Evolutionary conservation across 2,888 invertebrate genomes (phyloP), one percentile per base, ranked within the genome.

Genomic region (Melieria omissa): DNA sequence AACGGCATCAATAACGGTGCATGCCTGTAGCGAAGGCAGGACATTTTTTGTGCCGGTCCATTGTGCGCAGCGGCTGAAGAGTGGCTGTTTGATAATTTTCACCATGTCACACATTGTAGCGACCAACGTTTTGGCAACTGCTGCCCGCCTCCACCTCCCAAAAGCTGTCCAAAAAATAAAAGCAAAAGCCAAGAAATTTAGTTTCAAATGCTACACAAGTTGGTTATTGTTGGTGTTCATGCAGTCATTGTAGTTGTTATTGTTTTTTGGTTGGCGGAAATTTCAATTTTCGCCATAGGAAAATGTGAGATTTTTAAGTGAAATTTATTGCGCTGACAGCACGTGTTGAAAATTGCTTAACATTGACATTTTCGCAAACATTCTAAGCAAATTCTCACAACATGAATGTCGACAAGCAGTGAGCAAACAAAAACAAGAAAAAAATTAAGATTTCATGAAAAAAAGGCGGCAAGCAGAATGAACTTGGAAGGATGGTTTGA

Each of bases 291-390:
- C 14, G 7, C 12, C 14, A 52, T 12, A 52, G 52, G 52, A 52
- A 52, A 52, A n/a, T n/a, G 14, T 12, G 14, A 69, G 63, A 69
- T 63, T 81, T 80, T 78, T 80, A 81, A 83, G 82, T 78, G 77
- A 81, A 83, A 85, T 85, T 85, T 84, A 85, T 85, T 75, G 75
- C 78, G 75, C 75, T 75, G 82, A 80, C 83, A 82, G 81, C 85
- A 86, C 84, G 85, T 86, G 86, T 81, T 83, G 78, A 80, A 84
- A 84, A 83, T 83, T 79, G 82, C 81, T 80, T 74, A 78, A 79
- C 76, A 76, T 76, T 72, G 71, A 76, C 77, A 78, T 77, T 79
- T 78, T 80, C 76, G 79, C 77, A 76, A 78, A 75, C 76, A 74
- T 78, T 63, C 66, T 65, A 46, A 69, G 73, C 42, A 55, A 63